These are phyloP conservation scores for Herpetotheres cachinnans DNA, from an alignment of 2,113 vertebrate species.

Conservation along the genomic window DNA sequence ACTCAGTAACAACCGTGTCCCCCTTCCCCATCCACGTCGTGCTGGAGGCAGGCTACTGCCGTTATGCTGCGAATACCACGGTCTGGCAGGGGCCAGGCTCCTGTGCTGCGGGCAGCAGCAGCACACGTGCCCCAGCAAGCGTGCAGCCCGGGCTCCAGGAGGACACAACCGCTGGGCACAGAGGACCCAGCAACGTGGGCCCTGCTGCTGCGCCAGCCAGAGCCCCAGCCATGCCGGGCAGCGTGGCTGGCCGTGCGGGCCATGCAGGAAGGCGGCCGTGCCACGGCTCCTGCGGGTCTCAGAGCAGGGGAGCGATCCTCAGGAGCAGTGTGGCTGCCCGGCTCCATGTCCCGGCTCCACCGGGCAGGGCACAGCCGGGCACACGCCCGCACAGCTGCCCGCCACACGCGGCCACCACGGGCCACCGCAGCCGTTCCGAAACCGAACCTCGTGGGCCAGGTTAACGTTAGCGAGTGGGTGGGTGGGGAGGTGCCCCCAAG, in stretches of 20 bases:
- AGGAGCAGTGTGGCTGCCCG: too few species aligned
- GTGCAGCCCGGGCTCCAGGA: fast-evolving
- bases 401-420: fast-evolving
- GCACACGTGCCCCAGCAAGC: fast-evolving
- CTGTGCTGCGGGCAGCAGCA: not conserved
- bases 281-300: not conserved
- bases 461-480: too few species aligned
- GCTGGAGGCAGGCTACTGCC: not conserved
- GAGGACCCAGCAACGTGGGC: too few species aligned
- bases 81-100: not conserved
- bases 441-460: fast-evolving
- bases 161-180: fast-evolving
- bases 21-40: not conserved
- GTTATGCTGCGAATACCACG: fast-evolving
- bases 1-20: not conserved
- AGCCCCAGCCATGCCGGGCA: not conserved
- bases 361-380: fast-evolving
- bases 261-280: fast-evolving
- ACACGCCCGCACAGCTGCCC: fast-evolving
- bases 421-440: not conserved
- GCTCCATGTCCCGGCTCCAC: too few species aligned
- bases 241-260: fast-evolving
- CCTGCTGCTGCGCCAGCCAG: fast-evolving
- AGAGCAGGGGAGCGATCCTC: not conserved
- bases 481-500: too few species aligned